Evolutionary conservation across 2,797 vertebrate genomes (phyloP), one percentile per base, ranked within the genome.

Genomic region (Tachyglossus aculeatus): DNA sequence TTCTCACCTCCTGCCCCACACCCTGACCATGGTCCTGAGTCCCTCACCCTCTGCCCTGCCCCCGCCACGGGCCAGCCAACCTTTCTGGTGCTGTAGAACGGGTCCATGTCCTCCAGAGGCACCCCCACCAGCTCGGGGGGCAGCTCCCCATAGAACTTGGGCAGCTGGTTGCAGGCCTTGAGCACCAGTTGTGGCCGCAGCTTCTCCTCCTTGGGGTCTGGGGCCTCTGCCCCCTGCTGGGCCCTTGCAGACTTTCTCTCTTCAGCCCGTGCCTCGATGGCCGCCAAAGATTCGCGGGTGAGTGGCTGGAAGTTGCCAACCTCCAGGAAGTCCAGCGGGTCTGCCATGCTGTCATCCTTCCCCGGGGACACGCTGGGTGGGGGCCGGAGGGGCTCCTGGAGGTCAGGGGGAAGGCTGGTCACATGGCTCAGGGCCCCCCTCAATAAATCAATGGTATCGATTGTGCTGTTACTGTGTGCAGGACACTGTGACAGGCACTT

Each of bases 321-420:
- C 93, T 94, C 94, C 79, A 88, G 93, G 72, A 95, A 91, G 90
- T 93, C 92, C 87, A 97, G 90, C 88, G 94, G 90, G 83, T 95
- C 88, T 79, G 95, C 96, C 97, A 99, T 99, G 91, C 96, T 98
- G 93, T 97, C 95, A 93, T 97, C 93, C 95, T 95, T 94, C 83
- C 93, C 82, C 86, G 87, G 77, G 88, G 82, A 91, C 85, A 90
- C n/a, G n/a, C n/a, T n/a, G n/a, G n/a, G n/a, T n/a, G n/a, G n/a
- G n/a, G n/a, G n/a, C n/a, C n/a, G n/a, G n/a, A n/a, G n/a, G n/a
- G n/a, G n/a, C n/a, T n/a, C n/a, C n/a, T n/a, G n/a, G n/a, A n/a
- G n/a, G n/a, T n/a, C n/a, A n/a, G n/a, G n/a, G n/a, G n/a, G n/a
- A n/a, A n/a, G n/a, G n/a, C n/a, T n/a, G n/a, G n/a, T n/a, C n/a